Conservation (phyloP, 2,888 invertebrate species). For the Eutolmus rufibarbis region DNA sequence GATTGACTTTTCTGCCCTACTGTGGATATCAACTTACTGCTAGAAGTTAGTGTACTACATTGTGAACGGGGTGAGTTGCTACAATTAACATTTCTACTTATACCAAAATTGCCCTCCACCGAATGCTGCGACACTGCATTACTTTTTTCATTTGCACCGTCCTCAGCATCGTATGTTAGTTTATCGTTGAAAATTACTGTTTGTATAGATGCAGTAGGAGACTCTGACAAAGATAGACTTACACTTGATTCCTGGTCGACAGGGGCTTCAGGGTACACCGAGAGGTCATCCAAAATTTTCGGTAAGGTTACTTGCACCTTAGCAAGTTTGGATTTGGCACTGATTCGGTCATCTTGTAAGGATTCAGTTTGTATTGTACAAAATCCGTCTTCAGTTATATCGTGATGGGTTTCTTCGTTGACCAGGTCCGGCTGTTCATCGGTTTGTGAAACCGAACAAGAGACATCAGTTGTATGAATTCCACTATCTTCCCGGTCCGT, state of each 20-base stretch:
- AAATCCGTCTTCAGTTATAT: slow-evolving; percentile 30
- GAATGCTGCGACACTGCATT: slow-evolving; percentile 7
- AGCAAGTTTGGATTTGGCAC: slow-evolving; percentile 26
- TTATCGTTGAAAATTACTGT: slow-evolving; percentile 67
- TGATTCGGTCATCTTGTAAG: background rate
- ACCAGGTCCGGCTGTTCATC: slow-evolving; percentile 73
- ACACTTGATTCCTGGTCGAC: slow-evolving; percentile 48
- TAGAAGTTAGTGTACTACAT: slow-evolving; percentile 6
- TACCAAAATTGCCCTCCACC: slow-evolving; percentile 29
- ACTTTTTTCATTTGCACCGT: background rate
- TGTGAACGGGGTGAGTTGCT: background rate
- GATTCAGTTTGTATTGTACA: background rate
- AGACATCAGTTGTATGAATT: slow-evolving; percentile 77
- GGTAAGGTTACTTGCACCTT: background rate
- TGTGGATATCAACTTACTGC: background rate
- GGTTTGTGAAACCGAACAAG: slow-evolving; percentile 75
- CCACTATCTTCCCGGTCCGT: slow-evolving; percentile 75
- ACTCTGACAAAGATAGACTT: slow-evolving; percentile 48
- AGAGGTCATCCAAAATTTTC: background rate
- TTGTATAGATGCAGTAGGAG: slow-evolving; percentile 44
- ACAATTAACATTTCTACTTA: slow-evolving; percentile 9
- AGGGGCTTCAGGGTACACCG: slow-evolving; percentile 28
- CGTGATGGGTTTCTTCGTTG: slow-evolving; percentile 45
- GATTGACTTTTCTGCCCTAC: background rate
- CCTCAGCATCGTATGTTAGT: slow-evolving; percentile 64